Evolutionary conservation across 2,113 vertebrate genomes (phyloP), one percentile per base, ranked within the genome.

Genomic region (Acinonyx jubatus): DNA sequence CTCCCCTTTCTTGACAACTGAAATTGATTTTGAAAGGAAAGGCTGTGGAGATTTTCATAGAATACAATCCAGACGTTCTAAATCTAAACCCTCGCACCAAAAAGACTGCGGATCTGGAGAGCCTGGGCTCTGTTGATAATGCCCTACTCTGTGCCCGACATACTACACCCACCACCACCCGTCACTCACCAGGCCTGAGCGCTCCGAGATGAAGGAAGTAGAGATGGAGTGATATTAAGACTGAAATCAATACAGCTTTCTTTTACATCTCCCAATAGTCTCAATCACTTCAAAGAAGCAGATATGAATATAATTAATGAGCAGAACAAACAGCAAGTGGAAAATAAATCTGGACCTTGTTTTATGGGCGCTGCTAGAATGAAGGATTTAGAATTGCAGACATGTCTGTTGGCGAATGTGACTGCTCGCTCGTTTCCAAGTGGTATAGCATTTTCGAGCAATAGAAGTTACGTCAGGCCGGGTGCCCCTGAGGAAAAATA

Each of bases 271-370:
- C 98, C 99, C 99, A 98, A 98, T 97, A 98, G 98, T 98, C 98
- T 97, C 97, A 96, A 98, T 99, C 98, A 98, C 99, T 99, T 99
- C 99, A 99, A 99, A 99, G 99, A 90, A 98, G 96, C 98, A 98
- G 98, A 98, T 99, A 98, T 98, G 98, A 99, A 99, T 98, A 98
- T 98, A 99, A 99, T 99, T 99, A 99, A 99, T 98, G 98, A 98
- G 95, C 85, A 98, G 98, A 99, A 98, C 97, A 98, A 99, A 98
- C 98, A 98, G 97, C 69, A 96, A 97, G 97, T 96, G 63, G 91
- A 95, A 95, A 94, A 84, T 88, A 94, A 98, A 94, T 98, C 97
- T 97, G 92, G 95, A 90, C 88, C 41, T 96, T 88, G 95, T 94
- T 97, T 97, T 52, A 71, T 6, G 80, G 96, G 92, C 29, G 6